These are phyloP conservation scores for Molanna angustata DNA, from an alignment of 2,888 invertebrate species.

Conservation along the genomic window DNA sequence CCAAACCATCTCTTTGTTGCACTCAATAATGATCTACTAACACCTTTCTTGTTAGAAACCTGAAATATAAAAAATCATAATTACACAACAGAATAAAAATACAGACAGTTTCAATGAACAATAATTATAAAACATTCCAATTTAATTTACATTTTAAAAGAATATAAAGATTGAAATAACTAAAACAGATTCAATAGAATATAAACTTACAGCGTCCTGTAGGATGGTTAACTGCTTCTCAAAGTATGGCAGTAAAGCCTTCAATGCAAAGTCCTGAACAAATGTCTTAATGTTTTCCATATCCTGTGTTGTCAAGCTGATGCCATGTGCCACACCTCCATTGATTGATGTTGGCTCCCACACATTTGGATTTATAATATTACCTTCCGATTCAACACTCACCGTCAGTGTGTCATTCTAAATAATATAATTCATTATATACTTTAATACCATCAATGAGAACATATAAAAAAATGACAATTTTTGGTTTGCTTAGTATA, in stretches of 20 bases:
- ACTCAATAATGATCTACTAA: slow-evolving; percentile 88
- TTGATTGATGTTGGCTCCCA: slow-evolving; percentile 56
- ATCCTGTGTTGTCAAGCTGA: slow-evolving; percentile 76
- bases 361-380: slow-evolving; percentile 50
- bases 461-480: too few relatives aligned
- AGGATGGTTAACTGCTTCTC: slow-evolving; percentile 83
- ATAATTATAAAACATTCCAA: neutral
- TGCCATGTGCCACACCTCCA: slow-evolving; percentile 65
- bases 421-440: too few relatives aligned
- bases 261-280: slow-evolving; percentile 81
- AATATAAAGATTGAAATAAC: neutral
- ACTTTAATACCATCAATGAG: too few relatives aligned
- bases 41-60: slow-evolving; percentile 85
- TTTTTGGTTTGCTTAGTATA: too few relatives aligned
- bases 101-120: neutral
- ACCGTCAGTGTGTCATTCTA: slow-evolving; percentile 45
- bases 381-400: slow-evolving; percentile 59
- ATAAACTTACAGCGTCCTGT: slow-evolving; percentile 64
- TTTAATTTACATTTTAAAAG: neutral
- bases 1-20: slow-evolving; percentile 96
- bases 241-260: slow-evolving; percentile 85
- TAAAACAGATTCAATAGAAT: neutral
- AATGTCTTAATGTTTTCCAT: slow-evolving; percentile 81
- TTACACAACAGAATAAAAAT: neutral
- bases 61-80: slow-evolving; percentile 37